Conservation (phyloP, 2,113 vertebrate genomes). For the Scophthalmus maximus region DNA sequence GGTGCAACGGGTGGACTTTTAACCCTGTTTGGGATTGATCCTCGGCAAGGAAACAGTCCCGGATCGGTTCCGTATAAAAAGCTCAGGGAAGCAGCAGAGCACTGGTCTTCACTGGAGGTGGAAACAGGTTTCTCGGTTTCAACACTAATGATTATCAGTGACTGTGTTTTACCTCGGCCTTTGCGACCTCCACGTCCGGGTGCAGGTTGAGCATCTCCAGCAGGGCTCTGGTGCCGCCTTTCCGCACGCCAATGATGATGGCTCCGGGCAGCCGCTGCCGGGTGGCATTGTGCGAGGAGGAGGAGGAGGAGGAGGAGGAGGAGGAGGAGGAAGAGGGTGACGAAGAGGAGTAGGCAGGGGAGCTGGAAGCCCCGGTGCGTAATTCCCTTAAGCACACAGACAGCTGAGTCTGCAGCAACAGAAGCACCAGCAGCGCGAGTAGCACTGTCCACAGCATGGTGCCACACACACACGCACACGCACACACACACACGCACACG, state of each 20-base stretch:
- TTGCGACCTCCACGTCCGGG: constrained; percentile 84
- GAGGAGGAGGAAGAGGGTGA: constrained; percentile 31
- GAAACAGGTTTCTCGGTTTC: not conserved
- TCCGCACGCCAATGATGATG: constrained; percentile 86
- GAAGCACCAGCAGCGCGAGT: constrained; percentile 79
- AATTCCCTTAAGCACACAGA: constrained; percentile 79
- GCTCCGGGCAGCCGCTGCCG: constrained; percentile 81
- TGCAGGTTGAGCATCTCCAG: constrained; percentile 88
- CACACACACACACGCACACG: constrained; percentile 38
- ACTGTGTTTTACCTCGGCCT: constrained; percentile 74
- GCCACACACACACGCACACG: constrained; percentile 39
- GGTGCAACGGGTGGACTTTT: too few relatives aligned
- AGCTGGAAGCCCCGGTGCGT: constrained; percentile 51
- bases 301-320: constrained; percentile 49
- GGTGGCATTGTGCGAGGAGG: constrained; percentile 61
- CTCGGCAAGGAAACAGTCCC: too few relatives aligned
- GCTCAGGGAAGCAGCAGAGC: too few relatives aligned
- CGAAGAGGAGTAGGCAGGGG: constrained; percentile 34
- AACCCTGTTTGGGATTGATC: too few relatives aligned
- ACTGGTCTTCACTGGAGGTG: too few relatives aligned
- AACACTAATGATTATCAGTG: not conserved
- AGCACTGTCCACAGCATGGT: constrained; percentile 85
- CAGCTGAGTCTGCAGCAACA: constrained; percentile 84
- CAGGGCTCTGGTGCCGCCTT: constrained; percentile 86
- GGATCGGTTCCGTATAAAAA: too few relatives aligned